Percentiles rank a stretch among this genome's conserved stretches.
Conservation (phyloP, 2,888 invertebrate species). For the Pammene fasciana region DNA sequence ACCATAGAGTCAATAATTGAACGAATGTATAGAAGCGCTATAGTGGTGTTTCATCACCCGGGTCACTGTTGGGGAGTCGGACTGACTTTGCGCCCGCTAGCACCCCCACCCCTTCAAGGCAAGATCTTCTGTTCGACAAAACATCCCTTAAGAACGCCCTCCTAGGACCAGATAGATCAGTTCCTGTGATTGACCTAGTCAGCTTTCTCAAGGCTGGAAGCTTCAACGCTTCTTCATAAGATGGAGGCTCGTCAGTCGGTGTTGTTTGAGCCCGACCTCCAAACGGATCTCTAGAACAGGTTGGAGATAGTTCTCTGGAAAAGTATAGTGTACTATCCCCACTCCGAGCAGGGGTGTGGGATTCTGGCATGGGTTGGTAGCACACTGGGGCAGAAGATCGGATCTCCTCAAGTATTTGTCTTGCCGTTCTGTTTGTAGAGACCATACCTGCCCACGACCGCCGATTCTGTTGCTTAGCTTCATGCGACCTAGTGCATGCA, state of each 20-base stretch:
- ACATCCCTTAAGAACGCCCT: slow-evolving; percentile 79
- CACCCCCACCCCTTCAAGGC: slow-evolving; percentile 77
- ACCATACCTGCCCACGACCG: slow-evolving; percentile 77
- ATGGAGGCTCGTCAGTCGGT: slow-evolving; percentile 83
- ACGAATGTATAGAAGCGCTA: slow-evolving; percentile 61
- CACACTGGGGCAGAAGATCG: slow-evolving; percentile 59
- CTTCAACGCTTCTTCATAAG: slow-evolving; percentile 86
- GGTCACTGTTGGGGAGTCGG: slow-evolving; percentile 69
- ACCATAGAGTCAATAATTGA: slow-evolving; percentile 68
- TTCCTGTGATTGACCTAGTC: slow-evolving; percentile 84
- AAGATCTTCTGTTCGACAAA: slow-evolving; percentile 76
- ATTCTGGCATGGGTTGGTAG: slow-evolving; percentile 71
- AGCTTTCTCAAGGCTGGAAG: slow-evolving; percentile 83
- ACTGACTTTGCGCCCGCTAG: slow-evolving; percentile 73
- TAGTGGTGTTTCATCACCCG: slow-evolving; percentile 77
- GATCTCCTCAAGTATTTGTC: slow-evolving; percentile 76
- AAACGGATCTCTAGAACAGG: slow-evolving; percentile 85
- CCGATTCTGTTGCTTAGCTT: slow-evolving; percentile 72
- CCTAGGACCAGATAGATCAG: slow-evolving; percentile 78
- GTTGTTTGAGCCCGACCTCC: slow-evolving; percentile 82
- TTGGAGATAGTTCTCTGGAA: slow-evolving; percentile 74
- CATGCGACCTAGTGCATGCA: slow-evolving; percentile 59
- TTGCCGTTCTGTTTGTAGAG: slow-evolving; percentile 69
- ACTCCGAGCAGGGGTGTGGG: slow-evolving; percentile 55
- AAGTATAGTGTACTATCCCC: slow-evolving; percentile 68